Conservation (phyloP, 92 coral and sea anemone species). For the Zoanthus solanderi region DNA sequence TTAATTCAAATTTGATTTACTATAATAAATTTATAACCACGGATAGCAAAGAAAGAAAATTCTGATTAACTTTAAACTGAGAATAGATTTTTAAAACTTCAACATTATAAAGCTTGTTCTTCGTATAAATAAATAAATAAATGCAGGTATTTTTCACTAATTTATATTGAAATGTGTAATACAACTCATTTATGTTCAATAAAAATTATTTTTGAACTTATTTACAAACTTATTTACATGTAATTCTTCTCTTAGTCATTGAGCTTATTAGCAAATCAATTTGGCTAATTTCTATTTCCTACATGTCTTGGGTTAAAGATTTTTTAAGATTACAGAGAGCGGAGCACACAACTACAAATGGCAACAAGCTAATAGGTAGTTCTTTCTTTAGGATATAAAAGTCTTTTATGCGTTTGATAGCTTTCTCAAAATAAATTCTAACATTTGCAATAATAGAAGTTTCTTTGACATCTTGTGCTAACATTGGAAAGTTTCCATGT, state of each 20-base stretch:
- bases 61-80: not conserved
- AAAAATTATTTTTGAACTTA: not conserved
- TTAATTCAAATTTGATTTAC: not conserved
- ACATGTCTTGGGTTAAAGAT: slow-evolving; percentile 21
- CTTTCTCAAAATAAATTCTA: slow-evolving; percentile 41
- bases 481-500: slow-evolving; percentile 52
- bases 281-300: slow-evolving; percentile 19
- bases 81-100: slow-evolving; percentile 14
- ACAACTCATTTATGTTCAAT: slow-evolving; percentile 11
- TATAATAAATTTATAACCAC: not conserved
- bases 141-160: not conserved
- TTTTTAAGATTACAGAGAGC: slow-evolving; percentile 25
- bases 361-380: slow-evolving; percentile 39
- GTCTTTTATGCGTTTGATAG: slow-evolving; percentile 47
- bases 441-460: slow-evolving; percentile 61
- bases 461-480: slow-evolving; percentile 21
- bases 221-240: not conserved
- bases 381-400: slow-evolving; percentile 38
- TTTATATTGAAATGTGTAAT: not conserved
- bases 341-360: slow-evolving; percentile 32
- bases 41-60: slow-evolving; percentile 11
- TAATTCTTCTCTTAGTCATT: slow-evolving; percentile 8
- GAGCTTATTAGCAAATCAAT: not conserved
- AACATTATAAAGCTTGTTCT: slow-evolving; percentile 12
- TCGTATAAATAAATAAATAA: not conserved